Evolutionary conservation across 2,888 invertebrate genomes (phyloP).

Genomic region (Lamellibrachia columna): DNA sequence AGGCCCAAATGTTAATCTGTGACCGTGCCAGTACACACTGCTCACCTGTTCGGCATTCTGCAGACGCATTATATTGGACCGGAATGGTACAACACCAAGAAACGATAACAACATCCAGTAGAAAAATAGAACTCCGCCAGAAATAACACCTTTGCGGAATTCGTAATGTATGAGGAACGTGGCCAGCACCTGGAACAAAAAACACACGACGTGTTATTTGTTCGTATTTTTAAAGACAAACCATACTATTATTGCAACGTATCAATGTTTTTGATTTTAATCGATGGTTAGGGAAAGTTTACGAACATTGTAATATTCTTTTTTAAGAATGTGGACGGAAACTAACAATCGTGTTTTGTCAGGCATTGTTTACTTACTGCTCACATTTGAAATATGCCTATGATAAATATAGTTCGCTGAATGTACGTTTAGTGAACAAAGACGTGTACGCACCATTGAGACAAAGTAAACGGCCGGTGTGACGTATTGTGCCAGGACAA

Average conservation of each 20-base stretch:
- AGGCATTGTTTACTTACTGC: neutral
- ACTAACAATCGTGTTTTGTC: neutral
- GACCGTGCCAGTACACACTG: neutral
- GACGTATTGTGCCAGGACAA: neutral
- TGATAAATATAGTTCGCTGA: neutral
- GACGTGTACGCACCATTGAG: neutral
- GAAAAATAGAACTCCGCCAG: conserved; percentile 38
- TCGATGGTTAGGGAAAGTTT: neutral
- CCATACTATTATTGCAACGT: neutral
- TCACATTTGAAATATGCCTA: neutral
- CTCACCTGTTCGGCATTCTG: neutral
- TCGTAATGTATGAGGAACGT: conserved; percentile 33
- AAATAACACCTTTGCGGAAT: conserved; percentile 35
- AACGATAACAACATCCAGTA: conserved; percentile 38
- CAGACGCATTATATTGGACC: neutral
- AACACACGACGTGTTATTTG: neutral
- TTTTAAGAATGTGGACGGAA: neutral
- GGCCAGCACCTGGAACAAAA: conserved; percentile 32
- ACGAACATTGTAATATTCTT: neutral
- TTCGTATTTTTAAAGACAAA: neutral
- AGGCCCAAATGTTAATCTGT: no score
- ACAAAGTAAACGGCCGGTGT: neutral
- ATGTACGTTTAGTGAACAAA: neutral
- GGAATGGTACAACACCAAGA: conserved; percentile 29
- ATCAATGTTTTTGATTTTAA: neutral